phyloP scores from a whole-genome alignment of 2,113 vertebrate genomes.

The Willisornis vidua region DNA sequence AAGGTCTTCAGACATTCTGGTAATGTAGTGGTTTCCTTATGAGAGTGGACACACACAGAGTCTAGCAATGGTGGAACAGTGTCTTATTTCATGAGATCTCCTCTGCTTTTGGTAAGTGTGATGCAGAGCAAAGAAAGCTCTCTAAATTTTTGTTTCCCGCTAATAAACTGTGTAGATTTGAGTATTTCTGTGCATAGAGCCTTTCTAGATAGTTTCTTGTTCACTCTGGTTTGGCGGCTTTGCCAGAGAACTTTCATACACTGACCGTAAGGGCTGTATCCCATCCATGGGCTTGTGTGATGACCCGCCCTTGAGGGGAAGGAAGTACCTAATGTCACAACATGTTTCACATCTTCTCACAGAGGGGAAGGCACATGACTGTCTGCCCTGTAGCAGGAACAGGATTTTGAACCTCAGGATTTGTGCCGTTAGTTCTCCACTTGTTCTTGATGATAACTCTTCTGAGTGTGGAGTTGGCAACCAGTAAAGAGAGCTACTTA shows the following conservation, averaged over 20 bases:
- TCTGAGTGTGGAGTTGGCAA: background rate
- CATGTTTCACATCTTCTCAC: background rate
- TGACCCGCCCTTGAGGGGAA: background rate
- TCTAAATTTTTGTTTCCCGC: too few relatives aligned
- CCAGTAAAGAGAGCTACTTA: background rate
- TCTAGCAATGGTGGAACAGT: background rate
- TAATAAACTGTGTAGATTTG: too few relatives aligned
- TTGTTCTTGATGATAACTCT: background rate
- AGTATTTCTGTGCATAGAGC: background rate
- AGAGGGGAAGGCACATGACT: background rate
- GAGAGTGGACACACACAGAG: rapidly evolving
- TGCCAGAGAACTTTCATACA: background rate
- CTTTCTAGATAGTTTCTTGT: background rate
- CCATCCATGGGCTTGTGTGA: background rate
- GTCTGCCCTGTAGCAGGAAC: background rate
- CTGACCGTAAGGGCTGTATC: background rate
- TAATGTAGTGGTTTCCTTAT: background rate
- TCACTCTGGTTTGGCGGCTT: background rate
- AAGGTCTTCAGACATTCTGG: background rate
- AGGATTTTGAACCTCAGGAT: background rate
- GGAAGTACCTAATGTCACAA: background rate
- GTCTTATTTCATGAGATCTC: background rate
- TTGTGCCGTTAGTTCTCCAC: background rate
- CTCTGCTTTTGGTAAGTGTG: too few relatives aligned
- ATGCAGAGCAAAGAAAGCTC: too few relatives aligned